Evolutionary conservation across 2,888 invertebrate genomes (phyloP), one percentile per base, ranked within the genome.

Genomic region (Nemoura dubitans): DNA sequence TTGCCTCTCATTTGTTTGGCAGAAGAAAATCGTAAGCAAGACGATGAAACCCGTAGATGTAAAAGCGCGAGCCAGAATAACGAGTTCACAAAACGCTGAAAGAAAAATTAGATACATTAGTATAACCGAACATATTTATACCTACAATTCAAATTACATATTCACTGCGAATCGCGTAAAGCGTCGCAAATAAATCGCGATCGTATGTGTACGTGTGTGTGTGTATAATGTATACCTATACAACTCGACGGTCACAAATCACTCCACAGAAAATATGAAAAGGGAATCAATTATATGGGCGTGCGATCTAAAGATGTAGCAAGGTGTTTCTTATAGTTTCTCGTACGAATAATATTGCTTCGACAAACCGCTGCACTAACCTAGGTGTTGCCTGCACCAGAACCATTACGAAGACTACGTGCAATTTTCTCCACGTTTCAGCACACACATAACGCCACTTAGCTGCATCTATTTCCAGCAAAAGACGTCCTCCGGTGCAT

Each of bases 271-370:
- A 59, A 59, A 59, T 59, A 59, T 59, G 59, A 59, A 59, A 59
- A 59, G 6, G 59, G 59, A 59, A 59, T 59, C 59, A 59, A 59
- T 59, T 59, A 59, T 3, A 59, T 59, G 59, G 59, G 59, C 59
- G 59, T 59, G 59, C 59, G 59, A 59, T 21, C 6, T 10, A 10
- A 21, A 59, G 59, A 59, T 59, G 59, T 21, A 59, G 16, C 59
- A 59, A 59, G 59, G 59, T 59, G 59, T 59, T 59, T 59, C 59
- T 59, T 21, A n/a, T n/a, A n/a, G 59, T 59, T 59, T 59, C 59
- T 59, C 59, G 21, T 21, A 59, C 21, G 59, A 21, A 21, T 59
- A 59, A 59, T 59, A 59, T n/a, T n/a, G n/a, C n/a, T n/a, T n/a
- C n/a, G n/a, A 10, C 36, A 36, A 36, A 6, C 10, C 36, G 5